phyloP scores from a whole-genome alignment of 1,140 invertebrate species.

The Megalopta genalis region DNA sequence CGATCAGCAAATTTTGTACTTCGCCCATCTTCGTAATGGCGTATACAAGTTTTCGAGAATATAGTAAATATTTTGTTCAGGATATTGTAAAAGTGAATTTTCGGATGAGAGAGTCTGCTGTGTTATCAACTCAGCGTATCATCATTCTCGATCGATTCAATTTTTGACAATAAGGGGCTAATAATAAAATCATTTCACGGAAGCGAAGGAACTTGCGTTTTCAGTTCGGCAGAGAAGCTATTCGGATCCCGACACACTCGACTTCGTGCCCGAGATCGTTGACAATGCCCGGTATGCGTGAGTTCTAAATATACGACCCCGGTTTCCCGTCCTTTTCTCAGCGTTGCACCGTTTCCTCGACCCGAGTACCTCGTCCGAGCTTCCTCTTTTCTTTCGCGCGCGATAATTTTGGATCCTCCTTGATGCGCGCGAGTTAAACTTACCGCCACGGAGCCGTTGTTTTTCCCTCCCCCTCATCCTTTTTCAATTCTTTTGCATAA shows the following conservation, averaged over 20 bases:
- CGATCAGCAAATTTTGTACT: no score
- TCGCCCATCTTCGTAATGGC: no score
- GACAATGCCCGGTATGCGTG: conserved; percentile 31
- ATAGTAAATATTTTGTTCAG: no score
- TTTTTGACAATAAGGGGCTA: no score
- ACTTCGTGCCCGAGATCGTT: conserved; percentile 18
- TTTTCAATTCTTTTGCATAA: neutral
- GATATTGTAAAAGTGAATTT: no score
- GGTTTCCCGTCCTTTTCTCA: conserved; percentile 4
- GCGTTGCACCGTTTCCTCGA: neutral
- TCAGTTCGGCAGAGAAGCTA: neutral
- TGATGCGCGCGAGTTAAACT: neutral
- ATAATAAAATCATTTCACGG: neutral
- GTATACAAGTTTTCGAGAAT: no score
- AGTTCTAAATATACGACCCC: conserved; percentile 45
- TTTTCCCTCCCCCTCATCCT: neutral
- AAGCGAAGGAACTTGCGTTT: neutral
- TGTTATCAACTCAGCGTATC: no score
- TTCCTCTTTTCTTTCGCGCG: conserved; percentile 12
- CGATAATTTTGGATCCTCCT: conserved; percentile 37
- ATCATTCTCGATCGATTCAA: no score
- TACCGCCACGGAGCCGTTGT: neutral
- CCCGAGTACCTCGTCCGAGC: neutral
- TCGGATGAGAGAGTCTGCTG: no score
- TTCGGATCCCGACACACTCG: conserved; percentile 7